A percentile compares a stretch with the other conserved stretches of the same genome.
Evolutionary conservation across 2,113 vertebrate genomes (phyloP).

Genomic region (Cheilinus undulatus): DNA sequence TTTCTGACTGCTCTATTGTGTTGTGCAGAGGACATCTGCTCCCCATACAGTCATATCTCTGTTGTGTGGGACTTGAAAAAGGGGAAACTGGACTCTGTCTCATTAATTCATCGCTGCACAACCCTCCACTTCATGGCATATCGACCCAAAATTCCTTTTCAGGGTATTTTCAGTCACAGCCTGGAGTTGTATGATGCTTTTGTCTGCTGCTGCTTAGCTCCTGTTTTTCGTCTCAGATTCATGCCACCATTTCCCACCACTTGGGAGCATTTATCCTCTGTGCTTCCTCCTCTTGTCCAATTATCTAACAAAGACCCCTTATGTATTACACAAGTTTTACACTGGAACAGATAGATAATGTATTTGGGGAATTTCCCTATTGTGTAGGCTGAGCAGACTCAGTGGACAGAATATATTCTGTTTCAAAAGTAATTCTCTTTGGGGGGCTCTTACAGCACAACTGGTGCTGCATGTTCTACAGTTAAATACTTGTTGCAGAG

Average conservation of each 20-base stretch:
- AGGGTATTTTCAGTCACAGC: conserved; percentile 55
- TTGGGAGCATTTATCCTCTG: conserved; percentile 47
- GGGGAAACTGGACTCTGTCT: conserved; percentile 63
- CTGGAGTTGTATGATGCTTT: conserved; percentile 70
- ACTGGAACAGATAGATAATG: conserved; percentile 17
- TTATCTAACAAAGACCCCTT: conserved; percentile 64
- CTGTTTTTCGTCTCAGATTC: conserved; percentile 68
- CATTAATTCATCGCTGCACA: conserved; percentile 71
- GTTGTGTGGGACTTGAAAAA: conserved; percentile 63
- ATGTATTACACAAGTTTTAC: conserved; percentile 32
- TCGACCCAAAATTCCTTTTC: conserved; percentile 62
- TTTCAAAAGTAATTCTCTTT: conserved; percentile 6
- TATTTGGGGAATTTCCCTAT: conserved; percentile 60
- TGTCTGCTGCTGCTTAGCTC: conserved; percentile 62
- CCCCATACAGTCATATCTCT: conserved; percentile 72
- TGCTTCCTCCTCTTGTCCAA: conserved; percentile 55
- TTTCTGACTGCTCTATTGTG: conserved; percentile 78
- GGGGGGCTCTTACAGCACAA: neutral
- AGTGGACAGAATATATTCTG: conserved; percentile 19
- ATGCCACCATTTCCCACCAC: conserved; percentile 45
- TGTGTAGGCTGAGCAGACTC: conserved; percentile 30
- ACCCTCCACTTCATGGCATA: conserved; percentile 58
- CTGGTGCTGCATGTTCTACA: neutral
- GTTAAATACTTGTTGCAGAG: neutral
- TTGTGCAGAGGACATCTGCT: conserved; percentile 72